A percentile compares a stretch with the other conserved stretches of the same genome.
Conservation (phyloP, 2,888 invertebrate genomes). For the Stenotaenia linearis region DNA sequence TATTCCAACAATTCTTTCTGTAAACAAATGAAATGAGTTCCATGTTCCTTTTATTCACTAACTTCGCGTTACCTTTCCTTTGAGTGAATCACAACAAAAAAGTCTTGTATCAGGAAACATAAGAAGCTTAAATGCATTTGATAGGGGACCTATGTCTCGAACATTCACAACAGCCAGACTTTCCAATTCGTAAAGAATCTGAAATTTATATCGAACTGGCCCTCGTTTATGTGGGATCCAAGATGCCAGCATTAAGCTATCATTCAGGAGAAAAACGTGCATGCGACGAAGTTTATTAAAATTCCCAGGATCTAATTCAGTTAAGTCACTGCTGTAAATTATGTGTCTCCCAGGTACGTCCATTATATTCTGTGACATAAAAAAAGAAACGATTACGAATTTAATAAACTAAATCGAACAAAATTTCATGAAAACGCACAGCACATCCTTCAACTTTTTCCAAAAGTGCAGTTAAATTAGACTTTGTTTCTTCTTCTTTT, state of each 20-base stretch:
- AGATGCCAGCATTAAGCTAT: slow-evolving; percentile 81
- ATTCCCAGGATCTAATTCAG: slow-evolving; percentile 82
- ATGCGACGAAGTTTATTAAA: slow-evolving; percentile 79
- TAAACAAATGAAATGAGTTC: slow-evolving; percentile 35
- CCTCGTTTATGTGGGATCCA: slow-evolving; percentile 68
- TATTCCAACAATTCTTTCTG: slow-evolving; percentile 90
- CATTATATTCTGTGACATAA: slow-evolving; percentile 60
- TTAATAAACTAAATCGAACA: background rate
- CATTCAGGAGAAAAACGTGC: slow-evolving; percentile 87
- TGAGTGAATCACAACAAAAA: slow-evolving; percentile 78
- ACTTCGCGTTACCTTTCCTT: slow-evolving; percentile 54
- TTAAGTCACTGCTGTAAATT: slow-evolving; percentile 84
- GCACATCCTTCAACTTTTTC: slow-evolving; percentile 85
- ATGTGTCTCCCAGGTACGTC: slow-evolving; percentile 70
- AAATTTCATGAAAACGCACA: slow-evolving; percentile 49
- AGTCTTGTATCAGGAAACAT: slow-evolving; percentile 89
- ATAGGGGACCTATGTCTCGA: slow-evolving; percentile 78
- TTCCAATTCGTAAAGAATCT: slow-evolving; percentile 75
- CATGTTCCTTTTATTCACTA: background rate
- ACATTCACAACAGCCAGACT: slow-evolving; percentile 92
- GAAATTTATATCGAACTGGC: slow-evolving; percentile 75
- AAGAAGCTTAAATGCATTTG: slow-evolving; percentile 87
- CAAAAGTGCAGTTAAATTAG: slow-evolving; percentile 64
- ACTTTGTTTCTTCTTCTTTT: slow-evolving; percentile 54
- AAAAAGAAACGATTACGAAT: background rate